These are phyloP conservation scores for Drosophila auraria DNA, from an alignment of 1,140 invertebrate genomes.

Conservation along the genomic window DNA sequence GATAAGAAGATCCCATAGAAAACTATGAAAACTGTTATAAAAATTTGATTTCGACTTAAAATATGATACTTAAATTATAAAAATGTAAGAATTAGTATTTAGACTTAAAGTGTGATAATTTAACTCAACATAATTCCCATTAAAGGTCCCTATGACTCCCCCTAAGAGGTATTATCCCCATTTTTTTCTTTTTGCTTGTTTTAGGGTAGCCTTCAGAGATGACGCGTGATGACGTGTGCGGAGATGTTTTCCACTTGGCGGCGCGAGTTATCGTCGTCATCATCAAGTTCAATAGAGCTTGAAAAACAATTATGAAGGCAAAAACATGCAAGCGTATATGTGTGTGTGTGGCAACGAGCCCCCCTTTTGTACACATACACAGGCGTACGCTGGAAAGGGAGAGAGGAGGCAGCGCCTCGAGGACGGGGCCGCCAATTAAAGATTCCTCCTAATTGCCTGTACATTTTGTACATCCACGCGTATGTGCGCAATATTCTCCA, in stretches of 20 bases:
- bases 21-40: not conserved
- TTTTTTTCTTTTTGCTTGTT: not conserved
- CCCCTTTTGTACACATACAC: slow-evolving; percentile 12
- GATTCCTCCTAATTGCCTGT: slow-evolving; percentile 67
- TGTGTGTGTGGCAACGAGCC: slow-evolving; percentile 64
- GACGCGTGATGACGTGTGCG: slow-evolving; percentile 61
- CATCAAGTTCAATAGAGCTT: slow-evolving; percentile 72
- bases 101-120: not conserved
- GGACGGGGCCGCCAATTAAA: slow-evolving; percentile 73
- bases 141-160: no score
- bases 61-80: not conserved
- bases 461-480: not conserved
- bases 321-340: slow-evolving; percentile 16
- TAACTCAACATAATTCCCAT: not conserved
- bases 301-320: slow-evolving; percentile 72
- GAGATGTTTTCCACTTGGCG: slow-evolving; percentile 65
- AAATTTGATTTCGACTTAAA: no score
- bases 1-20: not conserved
- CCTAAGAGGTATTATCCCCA: not conserved
- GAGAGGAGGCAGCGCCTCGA: slow-evolving; percentile 24
- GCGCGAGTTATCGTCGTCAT: slow-evolving; percentile 45
- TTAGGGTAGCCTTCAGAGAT: slow-evolving; percentile 16
- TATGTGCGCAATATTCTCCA: slow-evolving; percentile 32
- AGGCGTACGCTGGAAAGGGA: not conserved
- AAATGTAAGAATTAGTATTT: not conserved